Evolutionary conservation across 2,113 vertebrate species (phyloP).

Genomic region (Pleuronectes platessa): DNA sequence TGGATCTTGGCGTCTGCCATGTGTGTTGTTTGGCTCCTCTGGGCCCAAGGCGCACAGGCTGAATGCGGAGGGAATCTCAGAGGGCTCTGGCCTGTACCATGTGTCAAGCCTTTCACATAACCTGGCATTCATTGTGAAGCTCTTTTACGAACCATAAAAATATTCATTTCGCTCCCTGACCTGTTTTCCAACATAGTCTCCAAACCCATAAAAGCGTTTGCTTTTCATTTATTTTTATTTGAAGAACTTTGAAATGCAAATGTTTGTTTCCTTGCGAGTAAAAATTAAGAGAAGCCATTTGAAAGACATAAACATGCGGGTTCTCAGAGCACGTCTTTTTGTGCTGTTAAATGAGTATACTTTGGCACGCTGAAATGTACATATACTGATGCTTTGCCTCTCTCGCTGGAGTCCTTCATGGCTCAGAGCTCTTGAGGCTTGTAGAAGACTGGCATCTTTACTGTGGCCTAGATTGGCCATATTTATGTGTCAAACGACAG

Average conservation of each 20-base stretch:
- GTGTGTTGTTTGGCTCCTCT: slow-evolving; percentile 63
- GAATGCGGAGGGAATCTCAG: slow-evolving; percentile 59
- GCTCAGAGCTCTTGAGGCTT: slow-evolving; percentile 80
- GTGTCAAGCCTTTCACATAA: slow-evolving; percentile 74
- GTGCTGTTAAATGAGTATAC: slow-evolving; percentile 81
- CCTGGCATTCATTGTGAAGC: slow-evolving; percentile 75
- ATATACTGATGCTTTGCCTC: slow-evolving; percentile 79
- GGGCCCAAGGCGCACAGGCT: slow-evolving; percentile 31
- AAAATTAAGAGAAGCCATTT: slow-evolving; percentile 66
- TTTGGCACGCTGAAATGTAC: slow-evolving; percentile 79
- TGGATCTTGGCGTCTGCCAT: slow-evolving; percentile 32
- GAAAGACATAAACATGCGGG: slow-evolving; percentile 77
- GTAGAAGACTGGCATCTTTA: slow-evolving; percentile 82
- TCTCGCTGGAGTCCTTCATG: slow-evolving; percentile 78
- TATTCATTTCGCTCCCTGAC: slow-evolving; percentile 72
- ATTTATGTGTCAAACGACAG: slow-evolving; percentile 80
- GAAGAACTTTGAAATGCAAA: slow-evolving; percentile 83
- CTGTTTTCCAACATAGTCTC: slow-evolving; percentile 79
- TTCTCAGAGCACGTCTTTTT: slow-evolving; percentile 72
- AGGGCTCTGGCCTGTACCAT: slow-evolving; percentile 56
- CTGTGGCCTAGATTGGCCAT: slow-evolving; percentile 74
- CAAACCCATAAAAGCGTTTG: slow-evolving; percentile 80
- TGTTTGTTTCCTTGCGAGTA: slow-evolving; percentile 76
- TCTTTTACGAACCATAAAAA: slow-evolving; percentile 79
- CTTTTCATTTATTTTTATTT: slow-evolving; percentile 81